Base-by-base conservation (phyloP, 2,888 invertebrate species). In the Macrosoma leucophasiata region DNA sequence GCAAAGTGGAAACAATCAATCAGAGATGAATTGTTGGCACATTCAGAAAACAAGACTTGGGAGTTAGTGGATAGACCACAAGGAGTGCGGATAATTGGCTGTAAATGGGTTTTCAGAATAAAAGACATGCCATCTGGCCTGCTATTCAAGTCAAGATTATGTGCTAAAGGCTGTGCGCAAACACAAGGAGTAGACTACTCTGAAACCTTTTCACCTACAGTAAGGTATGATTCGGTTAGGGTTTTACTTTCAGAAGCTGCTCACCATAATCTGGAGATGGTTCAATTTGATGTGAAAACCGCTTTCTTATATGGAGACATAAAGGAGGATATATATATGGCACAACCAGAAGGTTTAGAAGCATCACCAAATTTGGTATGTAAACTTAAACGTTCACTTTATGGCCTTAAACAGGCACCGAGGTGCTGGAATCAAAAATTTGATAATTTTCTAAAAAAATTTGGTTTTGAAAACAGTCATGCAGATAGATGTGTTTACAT, bases 151-250 rank as follows among this genome's bases (percentile, higher is more conserved):
- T 50, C 57, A 6, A 41, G 54, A 19, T 30, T 58, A 4, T 55
- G 58, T 13, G 55, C 57, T n/a, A 44, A 47, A 33, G 56, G 56
- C 8, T 62, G 51, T 48, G 52, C 45, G 14, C 58, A 61, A 29
- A 29, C 48, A 30, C 39, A 52, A 14, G 23, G 36, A 15, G 41
- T 36, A 6, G 47, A 55, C 27, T 58, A 52, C 39, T 35, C 52
- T 25, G 49, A 59, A 29, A 53, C 53, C 4, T 61, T 58, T 43
- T 45, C 56, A 11, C 52, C 56, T 12, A 50, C 56, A 1, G 55
- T 47, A 2, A 52, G 44, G 32, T 48, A 50, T 36, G 12, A 41
- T 10, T 50, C 47, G 10, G 46, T 58, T 8, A 41, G 59, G 33
- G 39, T 48, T 4, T 29, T 57, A 6, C 27, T 58, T 33, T 14